Conservation (phyloP, 2,888 invertebrate species). For the Eupithecia centaureata region DNA sequence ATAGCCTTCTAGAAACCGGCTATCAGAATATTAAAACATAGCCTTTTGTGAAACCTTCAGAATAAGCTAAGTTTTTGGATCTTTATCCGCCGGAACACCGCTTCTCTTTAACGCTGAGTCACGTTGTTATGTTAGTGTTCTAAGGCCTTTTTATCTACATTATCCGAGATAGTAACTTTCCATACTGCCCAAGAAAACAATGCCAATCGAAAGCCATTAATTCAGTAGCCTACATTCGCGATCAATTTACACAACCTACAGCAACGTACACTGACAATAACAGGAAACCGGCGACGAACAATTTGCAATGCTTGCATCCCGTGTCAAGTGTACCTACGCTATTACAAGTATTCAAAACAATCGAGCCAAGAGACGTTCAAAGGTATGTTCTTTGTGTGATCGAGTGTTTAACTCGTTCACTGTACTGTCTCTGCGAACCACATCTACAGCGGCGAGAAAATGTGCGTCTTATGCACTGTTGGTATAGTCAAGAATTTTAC, state of each 20-base stretch:
- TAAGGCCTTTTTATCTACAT: background rate
- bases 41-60: too few species aligned
- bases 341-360: constrained; percentile 43
- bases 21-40: too few species aligned
- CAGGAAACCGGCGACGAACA: constrained; percentile 40
- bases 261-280: constrained; percentile 36
- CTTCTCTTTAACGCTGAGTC: too few species aligned
- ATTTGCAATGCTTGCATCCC: constrained; percentile 36
- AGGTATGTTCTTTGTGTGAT: background rate
- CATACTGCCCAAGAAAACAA: constrained; percentile 9
- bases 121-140: background rate
- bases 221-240: constrained; percentile 27
- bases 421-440: background rate
- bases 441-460: background rate
- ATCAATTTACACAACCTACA: constrained; percentile 37
- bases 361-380: constrained; percentile 23
- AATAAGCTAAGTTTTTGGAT: too few species aligned
- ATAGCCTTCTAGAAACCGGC: too few species aligned
- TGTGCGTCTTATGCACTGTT: background rate
- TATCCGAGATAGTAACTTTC: background rate
- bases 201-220: constrained; percentile 11
- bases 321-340: constrained; percentile 24
- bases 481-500: background rate
- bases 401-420: background rate
- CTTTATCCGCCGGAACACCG: background rate